Conservation (phyloP, 2,797 vertebrate genomes). For the Melanotaenia maccullochi region DNA sequence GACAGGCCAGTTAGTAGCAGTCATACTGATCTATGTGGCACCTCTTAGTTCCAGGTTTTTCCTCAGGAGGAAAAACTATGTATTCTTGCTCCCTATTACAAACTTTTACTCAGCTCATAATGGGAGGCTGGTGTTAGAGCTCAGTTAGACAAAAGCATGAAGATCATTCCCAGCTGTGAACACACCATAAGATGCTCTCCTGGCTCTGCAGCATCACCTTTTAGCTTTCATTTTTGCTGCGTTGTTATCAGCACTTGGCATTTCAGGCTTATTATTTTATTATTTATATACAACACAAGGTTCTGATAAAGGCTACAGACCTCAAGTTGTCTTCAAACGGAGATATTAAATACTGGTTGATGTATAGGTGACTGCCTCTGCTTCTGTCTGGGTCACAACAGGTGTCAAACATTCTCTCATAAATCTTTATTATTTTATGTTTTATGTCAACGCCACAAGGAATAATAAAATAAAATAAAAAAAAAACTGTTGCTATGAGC, state of each 20-base stretch:
- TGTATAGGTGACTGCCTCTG: background rate
- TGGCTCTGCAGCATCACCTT: slow-evolving; percentile 36
- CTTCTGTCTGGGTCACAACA: slow-evolving; percentile 10
- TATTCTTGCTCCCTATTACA: slow-evolving; percentile 70
- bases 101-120: slow-evolving; percentile 67
- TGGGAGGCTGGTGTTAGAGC: slow-evolving; percentile 46
- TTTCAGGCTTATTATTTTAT: slow-evolving; percentile 20
- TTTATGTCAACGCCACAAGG: slow-evolving; percentile 34
- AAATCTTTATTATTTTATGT: slow-evolving; percentile 14
- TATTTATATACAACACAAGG: slow-evolving; percentile 13
- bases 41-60: slow-evolving; percentile 75
- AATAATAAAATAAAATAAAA: background rate
- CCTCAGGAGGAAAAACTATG: slow-evolving; percentile 70
- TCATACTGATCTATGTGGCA: slow-evolving; percentile 77
- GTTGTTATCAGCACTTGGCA: slow-evolving; percentile 41
- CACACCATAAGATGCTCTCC: slow-evolving; percentile 36
- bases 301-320: slow-evolving; percentile 10
- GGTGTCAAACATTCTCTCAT: slow-evolving; percentile 11
- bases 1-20: slow-evolving; percentile 83
- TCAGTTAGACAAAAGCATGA: slow-evolving; percentile 41
- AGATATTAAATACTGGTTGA: slow-evolving; percentile 1
- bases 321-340: background rate
- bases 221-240: slow-evolving; percentile 15
- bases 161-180: slow-evolving; percentile 37
- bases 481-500: background rate